These are phyloP conservation scores for Fregata magnificens DNA, from an alignment of 2,113 vertebrate genomes.

Conservation along the genomic window DNA sequence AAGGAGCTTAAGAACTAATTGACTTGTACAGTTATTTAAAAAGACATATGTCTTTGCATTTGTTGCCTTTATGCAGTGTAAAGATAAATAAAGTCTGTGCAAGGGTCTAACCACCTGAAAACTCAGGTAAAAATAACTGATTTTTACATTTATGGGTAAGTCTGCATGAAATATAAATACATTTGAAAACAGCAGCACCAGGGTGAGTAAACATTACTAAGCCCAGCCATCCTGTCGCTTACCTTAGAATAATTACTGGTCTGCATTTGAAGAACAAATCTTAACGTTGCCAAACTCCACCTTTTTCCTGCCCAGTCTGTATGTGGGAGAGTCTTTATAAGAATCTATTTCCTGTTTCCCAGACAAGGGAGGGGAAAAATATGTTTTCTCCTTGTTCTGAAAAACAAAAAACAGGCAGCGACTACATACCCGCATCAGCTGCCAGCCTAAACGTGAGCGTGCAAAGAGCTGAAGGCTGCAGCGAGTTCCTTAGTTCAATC, in stretches of 20 bases:
- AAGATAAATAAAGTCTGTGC: background rate
- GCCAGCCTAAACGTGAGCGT: background rate
- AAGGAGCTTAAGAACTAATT: background rate
- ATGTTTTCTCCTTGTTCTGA: slow-evolving; percentile 42
- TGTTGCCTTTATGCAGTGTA: background rate
- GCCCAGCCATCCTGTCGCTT: slow-evolving; percentile 24
- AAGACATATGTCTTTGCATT: background rate
- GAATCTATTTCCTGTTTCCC: slow-evolving; percentile 63
- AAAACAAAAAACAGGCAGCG: slow-evolving; percentile 43
- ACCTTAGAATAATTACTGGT: slow-evolving; percentile 34
- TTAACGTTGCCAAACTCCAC: slow-evolving; percentile 42
- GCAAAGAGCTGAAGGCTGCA: background rate
- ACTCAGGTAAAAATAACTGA: background rate
- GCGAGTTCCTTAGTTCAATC: background rate
- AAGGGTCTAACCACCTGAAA: background rate
- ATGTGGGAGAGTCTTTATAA: slow-evolving; percentile 40
- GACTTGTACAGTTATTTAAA: background rate
- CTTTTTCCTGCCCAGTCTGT: slow-evolving; percentile 50
- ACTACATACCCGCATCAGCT: background rate
- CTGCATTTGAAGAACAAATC: slow-evolving; percentile 53
- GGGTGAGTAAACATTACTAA: slow-evolving; percentile 21
- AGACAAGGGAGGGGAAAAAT: slow-evolving; percentile 48
- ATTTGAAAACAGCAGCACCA: background rate
- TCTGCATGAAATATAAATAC: background rate
- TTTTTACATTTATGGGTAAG: background rate